Conservation (phyloP, 2,797 vertebrate genomes). For the Myoxocephalus aenaeus region DNA sequence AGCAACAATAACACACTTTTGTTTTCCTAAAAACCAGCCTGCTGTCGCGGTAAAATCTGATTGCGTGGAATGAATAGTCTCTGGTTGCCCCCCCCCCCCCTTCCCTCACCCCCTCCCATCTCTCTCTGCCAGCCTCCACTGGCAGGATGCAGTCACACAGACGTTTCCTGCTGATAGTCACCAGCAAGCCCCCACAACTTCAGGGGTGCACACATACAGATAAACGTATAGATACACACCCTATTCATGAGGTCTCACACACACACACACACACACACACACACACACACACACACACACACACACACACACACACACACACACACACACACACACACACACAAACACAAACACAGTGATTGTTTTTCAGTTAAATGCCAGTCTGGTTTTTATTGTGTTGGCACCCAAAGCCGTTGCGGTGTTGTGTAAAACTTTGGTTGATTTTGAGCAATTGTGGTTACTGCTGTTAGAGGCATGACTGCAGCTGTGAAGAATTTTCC, state of each 20-base stretch:
- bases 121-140: constrained; percentile 56
- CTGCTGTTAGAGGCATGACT: constrained; percentile 12
- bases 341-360: no score
- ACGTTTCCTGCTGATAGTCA: constrained; percentile 79
- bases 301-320: constrained; percentile 29
- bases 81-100: constrained; percentile 3
- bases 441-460: constrained; percentile 20
- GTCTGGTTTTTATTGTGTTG: constrained; percentile 25
- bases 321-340: constrained; percentile 29
- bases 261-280: constrained; percentile 32
- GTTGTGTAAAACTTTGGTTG: constrained; percentile 37
- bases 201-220: constrained; percentile 35
- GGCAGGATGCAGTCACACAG: constrained; percentile 77
- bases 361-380: constrained; percentile 38
- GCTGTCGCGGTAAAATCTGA: constrained; percentile 59
- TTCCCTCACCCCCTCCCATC: background rate
- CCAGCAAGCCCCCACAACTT: constrained; percentile 29
- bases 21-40: constrained; percentile 37
- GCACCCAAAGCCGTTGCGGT: constrained; percentile 14
- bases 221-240: constrained; percentile 54
- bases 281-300: constrained; percentile 38
- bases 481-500: constrained; percentile 19
- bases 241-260: constrained; percentile 45
- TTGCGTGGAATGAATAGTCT: constrained; percentile 37
- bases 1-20: constrained; percentile 3